phyloP scores from a whole-genome alignment of 1,140 invertebrate genomes.

The Adoxophyes honmai region DNA sequence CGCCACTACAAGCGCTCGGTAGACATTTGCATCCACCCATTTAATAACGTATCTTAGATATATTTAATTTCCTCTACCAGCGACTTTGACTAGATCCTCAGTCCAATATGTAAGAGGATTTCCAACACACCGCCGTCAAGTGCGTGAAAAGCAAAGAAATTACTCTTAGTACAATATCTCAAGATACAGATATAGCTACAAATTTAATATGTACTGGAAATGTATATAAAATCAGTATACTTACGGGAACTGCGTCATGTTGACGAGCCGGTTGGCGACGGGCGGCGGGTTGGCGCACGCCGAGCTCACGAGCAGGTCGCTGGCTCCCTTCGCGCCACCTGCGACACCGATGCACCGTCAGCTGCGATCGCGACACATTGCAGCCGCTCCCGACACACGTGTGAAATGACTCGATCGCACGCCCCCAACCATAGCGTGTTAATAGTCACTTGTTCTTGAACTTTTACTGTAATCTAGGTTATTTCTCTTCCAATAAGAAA shows the following conservation, averaged over 20 bases:
- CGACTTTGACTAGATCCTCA: no score
- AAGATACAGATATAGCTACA: no score
- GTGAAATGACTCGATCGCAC: slow-evolving; percentile 1
- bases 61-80: no score
- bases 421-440: background rate
- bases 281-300: slow-evolving; percentile 51
- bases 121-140: no score
- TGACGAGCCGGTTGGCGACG: slow-evolving; percentile 53
- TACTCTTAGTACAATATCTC: no score
- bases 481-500: background rate
- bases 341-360: background rate
- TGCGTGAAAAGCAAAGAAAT: no score
- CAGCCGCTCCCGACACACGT: background rate
- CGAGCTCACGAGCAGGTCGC: slow-evolving; percentile 59
- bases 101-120: no score
- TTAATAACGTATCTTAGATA: no score
- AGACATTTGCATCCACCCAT: no score
- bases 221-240: slow-evolving; percentile 22
- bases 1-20: no score
- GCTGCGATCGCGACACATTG: no score
- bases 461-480: slow-evolving; percentile 6
- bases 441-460: background rate
- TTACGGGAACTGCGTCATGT: slow-evolving; percentile 65
- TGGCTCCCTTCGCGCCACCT: slow-evolving; percentile 55
- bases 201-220: no score